These are phyloP conservation scores for Drosophila kurseongensis DNA, from an alignment of 1,140 invertebrate species.

Conservation along the genomic window DNA sequence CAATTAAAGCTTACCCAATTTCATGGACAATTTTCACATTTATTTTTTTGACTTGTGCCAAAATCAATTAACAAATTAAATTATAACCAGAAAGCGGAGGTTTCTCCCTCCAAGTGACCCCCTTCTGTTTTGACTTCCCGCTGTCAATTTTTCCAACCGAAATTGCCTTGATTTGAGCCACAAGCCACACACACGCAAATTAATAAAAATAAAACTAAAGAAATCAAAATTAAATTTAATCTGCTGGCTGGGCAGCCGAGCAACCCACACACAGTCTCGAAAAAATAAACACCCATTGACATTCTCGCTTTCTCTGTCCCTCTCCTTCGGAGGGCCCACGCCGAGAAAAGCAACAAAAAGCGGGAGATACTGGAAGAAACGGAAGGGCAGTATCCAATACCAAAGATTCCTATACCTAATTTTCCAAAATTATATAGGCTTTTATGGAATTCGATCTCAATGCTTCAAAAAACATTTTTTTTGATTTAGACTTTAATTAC, in stretches of 20 bases:
- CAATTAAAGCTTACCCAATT: constrained; percentile 49
- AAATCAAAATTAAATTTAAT: constrained; percentile 46
- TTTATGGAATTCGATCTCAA: not conserved
- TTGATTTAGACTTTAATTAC: no score
- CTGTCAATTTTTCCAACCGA: constrained; percentile 60
- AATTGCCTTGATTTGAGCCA: constrained; percentile 72
- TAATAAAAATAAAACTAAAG: constrained; percentile 24
- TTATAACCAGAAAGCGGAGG: constrained; percentile 23
- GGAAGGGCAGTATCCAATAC: not conserved
- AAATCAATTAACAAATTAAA: constrained; percentile 65
- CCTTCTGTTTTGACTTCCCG: constrained; percentile 57
- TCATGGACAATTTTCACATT: constrained; percentile 53
- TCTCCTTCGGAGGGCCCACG: constrained; percentile 23
- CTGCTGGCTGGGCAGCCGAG: constrained; percentile 34
- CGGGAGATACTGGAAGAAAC: not conserved
- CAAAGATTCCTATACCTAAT: not conserved
- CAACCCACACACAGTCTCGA: constrained; percentile 31
- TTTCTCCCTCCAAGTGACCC: constrained; percentile 26
- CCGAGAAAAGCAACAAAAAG: not conserved
- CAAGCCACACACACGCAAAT: constrained; percentile 47
- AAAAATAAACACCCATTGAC: constrained; percentile 22
- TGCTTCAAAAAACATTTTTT: not conserved
- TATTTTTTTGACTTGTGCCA: constrained; percentile 67
- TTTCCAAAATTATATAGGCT: not conserved
- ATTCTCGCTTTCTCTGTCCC: constrained; percentile 22